Conservation (phyloP, 2,888 invertebrate genomes). For the Eristalis tenax region DNA sequence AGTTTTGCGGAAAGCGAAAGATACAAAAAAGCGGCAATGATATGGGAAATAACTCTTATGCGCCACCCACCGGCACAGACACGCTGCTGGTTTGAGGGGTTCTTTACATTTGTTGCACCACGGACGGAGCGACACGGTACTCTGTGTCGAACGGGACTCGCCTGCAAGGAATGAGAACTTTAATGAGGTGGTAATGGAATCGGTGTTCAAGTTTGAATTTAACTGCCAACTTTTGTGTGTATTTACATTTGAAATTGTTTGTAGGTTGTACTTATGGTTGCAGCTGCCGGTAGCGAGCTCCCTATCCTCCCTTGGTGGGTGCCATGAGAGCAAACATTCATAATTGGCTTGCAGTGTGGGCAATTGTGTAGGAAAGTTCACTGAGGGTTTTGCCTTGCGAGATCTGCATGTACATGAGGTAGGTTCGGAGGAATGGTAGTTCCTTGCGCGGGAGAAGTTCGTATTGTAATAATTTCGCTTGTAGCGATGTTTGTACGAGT, state of each 20-base stretch:
- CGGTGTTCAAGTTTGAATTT: constrained; percentile 62
- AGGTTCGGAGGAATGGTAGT: neutral
- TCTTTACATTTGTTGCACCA: constrained; percentile 29
- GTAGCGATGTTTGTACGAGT: neutral
- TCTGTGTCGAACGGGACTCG: neutral
- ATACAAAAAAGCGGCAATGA: constrained; percentile 6
- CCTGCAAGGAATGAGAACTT: neutral
- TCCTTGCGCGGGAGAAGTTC: neutral
- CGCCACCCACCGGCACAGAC: neutral
- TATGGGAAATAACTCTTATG: constrained; percentile 48
- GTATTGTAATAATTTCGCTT: neutral
- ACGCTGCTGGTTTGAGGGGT: neutral
- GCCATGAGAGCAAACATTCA: constrained; percentile 17
- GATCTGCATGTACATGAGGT: neutral
- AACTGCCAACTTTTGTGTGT: constrained; percentile 60
- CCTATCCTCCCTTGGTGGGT: neutral
- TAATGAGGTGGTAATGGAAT: constrained; percentile 65
- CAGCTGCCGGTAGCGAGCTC: constrained; percentile 17
- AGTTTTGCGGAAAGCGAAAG: constrained; percentile 28
- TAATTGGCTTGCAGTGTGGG: constrained; percentile 41
- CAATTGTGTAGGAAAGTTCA: constrained; percentile 1
- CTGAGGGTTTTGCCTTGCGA: neutral
- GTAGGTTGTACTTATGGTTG: constrained; percentile 56
- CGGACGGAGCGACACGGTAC: neutral
- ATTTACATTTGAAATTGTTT: constrained; percentile 65